Conservation (phyloP, 2,113 vertebrate genomes). For the Catharus minimus region DNA sequence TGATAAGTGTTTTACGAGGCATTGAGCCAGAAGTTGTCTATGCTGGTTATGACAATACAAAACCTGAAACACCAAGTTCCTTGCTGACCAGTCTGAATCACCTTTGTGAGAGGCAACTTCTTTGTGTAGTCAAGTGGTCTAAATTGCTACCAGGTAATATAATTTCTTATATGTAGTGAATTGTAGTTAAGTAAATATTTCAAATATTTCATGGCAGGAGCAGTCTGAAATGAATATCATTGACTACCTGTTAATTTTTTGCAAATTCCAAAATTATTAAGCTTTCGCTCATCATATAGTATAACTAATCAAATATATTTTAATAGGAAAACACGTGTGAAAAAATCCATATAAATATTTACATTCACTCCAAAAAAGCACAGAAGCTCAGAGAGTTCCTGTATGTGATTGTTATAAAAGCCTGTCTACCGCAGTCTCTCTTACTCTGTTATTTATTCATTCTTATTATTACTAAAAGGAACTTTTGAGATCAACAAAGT, state of each 20-base stretch:
- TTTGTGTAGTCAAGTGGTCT: conserved; percentile 96
- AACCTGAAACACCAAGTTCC: conserved; percentile 83
- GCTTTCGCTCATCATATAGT: background rate
- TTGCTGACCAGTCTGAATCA: conserved; percentile 92
- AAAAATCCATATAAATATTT: background rate
- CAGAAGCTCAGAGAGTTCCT: background rate
- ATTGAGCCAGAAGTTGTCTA: conserved; percentile 92
- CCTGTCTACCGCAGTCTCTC: background rate
- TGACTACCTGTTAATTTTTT: background rate
- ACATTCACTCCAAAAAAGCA: background rate
- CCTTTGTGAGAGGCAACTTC: conserved; percentile 92
- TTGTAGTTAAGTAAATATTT: background rate
- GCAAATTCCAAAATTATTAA: background rate
- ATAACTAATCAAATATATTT: background rate
- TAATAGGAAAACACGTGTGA: background rate
- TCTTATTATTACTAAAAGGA: background rate
- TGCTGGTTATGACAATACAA: conserved; percentile 87
- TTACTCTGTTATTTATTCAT: background rate
- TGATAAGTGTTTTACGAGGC: conserved; percentile 87
- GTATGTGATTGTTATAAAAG: background rate
- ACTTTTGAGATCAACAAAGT: background rate
- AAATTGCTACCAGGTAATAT: conserved; percentile 93
- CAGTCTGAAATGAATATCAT: background rate
- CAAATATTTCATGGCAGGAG: background rate
- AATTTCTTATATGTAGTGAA: background rate